These are phyloP conservation scores for Phodopus roborovskii DNA, from an alignment of 2,113 vertebrate species.

Conservation along the genomic window DNA sequence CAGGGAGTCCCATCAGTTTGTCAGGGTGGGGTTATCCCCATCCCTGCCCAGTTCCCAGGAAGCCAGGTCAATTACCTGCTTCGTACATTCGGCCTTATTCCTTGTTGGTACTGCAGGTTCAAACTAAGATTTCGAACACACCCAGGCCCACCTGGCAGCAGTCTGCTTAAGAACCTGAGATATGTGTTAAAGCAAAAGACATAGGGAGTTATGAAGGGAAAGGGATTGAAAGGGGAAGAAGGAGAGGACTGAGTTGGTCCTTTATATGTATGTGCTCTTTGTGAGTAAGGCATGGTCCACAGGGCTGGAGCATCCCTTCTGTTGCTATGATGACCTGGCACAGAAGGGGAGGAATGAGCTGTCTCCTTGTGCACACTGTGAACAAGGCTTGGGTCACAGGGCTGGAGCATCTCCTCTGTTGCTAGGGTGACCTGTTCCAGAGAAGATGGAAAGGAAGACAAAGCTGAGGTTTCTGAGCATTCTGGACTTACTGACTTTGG, in stretches of 20 bases:
- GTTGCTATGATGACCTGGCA: neutral
- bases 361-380: neutral
- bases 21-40: neutral
- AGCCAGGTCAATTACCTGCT: slow-evolving; percentile 75
- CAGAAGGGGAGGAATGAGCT: neutral
- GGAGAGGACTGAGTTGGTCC: neutral
- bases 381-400: neutral
- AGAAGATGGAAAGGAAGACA: neutral
- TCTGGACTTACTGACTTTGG: neutral
- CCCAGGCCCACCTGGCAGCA: slow-evolving; percentile 59
- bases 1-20: neutral
- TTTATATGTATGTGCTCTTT: neutral
- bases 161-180: slow-evolving; percentile 78
- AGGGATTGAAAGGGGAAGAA: no score
- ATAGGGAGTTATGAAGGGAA: slow-evolving; percentile 41
- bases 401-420: neutral
- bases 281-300: neutral
- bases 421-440: neutral
- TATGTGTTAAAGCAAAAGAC: slow-evolving; percentile 71
- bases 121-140: slow-evolving; percentile 71
- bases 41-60: slow-evolving; percentile 7
- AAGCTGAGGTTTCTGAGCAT: neutral
- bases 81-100: slow-evolving; percentile 49
- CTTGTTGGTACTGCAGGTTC: slow-evolving; percentile 59
- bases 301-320: neutral